Base-by-base conservation (phyloP, 1,140 invertebrate species). In the Leptopilina boulardi region DNA sequence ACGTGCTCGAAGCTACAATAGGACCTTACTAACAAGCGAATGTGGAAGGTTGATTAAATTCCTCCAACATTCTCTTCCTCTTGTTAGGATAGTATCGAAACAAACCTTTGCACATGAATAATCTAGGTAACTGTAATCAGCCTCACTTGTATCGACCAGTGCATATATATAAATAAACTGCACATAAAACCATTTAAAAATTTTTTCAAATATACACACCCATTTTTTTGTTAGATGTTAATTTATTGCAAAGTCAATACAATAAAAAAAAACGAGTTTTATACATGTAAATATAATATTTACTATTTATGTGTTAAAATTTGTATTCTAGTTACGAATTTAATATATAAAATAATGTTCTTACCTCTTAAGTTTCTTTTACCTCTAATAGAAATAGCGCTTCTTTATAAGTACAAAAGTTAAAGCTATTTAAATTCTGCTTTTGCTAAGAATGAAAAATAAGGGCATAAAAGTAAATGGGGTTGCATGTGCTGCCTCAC, bases 11-110 rank as follows among this genome's bases (percentile, higher is more conserved):
- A 66, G 56, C 56, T 30, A 30, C 56, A 66, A 66, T 66, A 15
- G 23, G 19, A 59, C 21, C 23, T 11, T 26, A 26, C 23, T 59
- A 59, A 59, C 56, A 21, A 59, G 56, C 19, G 47, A 51, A 51
- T 59, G 56, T 11, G 21, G 56, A 59, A 66, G 23, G 56, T 66
- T 66, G 26, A 66, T 66, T 66, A 66, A 66, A 66, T 66, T 66
- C 56, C 56, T 30, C 15, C 23, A 15, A 3, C 26, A 59, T 66
- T 11, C 56, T 30, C 23, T 30, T 34, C 26, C 23, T 34, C 23
- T 66, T 66, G 56, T 66, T 26, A 30, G 26, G 23, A 30, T 30
- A 26, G 13, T 66, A 30, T 66, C 21, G 56, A 66, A 30, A 66
- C 26, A 15, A 26, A 66, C 13, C 56, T n/a, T 59, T 66, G 8